A percentile compares a stretch with the other conserved stretches of the same genome.
phyloP scores from a whole-genome alignment of 2,113 vertebrate species.

The Microcebus ravelobensis region DNA sequence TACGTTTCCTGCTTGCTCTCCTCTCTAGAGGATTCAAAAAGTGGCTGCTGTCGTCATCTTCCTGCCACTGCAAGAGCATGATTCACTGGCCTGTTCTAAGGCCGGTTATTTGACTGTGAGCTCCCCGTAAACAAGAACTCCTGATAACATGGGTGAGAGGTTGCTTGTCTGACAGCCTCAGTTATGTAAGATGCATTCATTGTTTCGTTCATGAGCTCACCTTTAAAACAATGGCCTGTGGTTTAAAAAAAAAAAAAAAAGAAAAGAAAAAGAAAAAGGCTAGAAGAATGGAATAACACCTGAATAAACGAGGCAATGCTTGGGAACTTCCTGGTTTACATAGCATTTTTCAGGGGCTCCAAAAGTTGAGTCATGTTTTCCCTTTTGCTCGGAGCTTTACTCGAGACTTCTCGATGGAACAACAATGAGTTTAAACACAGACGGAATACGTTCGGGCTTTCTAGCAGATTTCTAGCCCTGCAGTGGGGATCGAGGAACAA shows the following conservation, averaged over 20 bases:
- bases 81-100: constrained; percentile 1
- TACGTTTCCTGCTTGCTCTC: constrained; percentile 1
- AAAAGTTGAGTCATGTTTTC: constrained; percentile 43
- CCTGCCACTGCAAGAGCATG: neutral
- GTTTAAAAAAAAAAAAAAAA: neutral
- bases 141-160: neutral
- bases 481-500: neutral
- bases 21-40: constrained; percentile 17
- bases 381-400: neutral
- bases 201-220: constrained; percentile 70
- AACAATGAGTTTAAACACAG: neutral
- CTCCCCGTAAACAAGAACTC: constrained; percentile 37
- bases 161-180: neutral
- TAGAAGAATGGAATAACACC: constrained; percentile 41
- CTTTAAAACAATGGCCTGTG: constrained; percentile 63
- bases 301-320: constrained; percentile 48
- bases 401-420: neutral
- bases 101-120: neutral
- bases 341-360: neutral
- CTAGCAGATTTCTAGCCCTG: neutral
- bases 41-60: constrained; percentile 40
- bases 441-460: neutral
- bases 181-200: constrained; percentile 56
- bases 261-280: neutral
- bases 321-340: neutral